A percentile compares a stretch with the other conserved stretches of the same genome.
Evolutionary conservation across 2,113 vertebrate species (phyloP).

Genomic region (Andinoacara biseriatus): DNA sequence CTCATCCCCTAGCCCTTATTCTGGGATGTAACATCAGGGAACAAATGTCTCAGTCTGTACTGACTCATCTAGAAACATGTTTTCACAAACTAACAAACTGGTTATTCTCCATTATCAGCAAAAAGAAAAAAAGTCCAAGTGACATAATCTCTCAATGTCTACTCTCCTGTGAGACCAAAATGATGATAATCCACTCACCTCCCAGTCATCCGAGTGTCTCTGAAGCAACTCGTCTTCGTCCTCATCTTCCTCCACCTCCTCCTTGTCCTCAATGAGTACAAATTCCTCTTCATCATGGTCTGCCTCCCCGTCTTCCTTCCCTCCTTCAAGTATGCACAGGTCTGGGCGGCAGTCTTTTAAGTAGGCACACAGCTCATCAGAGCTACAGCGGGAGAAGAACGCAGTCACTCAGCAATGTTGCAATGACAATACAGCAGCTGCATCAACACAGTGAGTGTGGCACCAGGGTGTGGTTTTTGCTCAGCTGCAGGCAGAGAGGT

Average conservation of each 20-base stretch:
- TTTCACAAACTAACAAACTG: background rate
- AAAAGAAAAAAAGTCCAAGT: background rate
- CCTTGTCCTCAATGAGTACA: slow-evolving; percentile 78
- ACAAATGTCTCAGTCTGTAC: background rate
- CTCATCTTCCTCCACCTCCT: slow-evolving; percentile 51
- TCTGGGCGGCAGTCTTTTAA: slow-evolving; percentile 61
- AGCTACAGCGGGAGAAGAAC: slow-evolving; percentile 58
- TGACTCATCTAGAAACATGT: background rate
- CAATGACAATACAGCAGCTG: slow-evolving; percentile 17
- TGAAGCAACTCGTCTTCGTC: slow-evolving; percentile 58
- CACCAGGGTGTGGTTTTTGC: background rate
- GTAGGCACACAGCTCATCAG: slow-evolving; percentile 77
- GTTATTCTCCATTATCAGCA: background rate
- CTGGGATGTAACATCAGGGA: background rate
- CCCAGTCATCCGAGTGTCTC: slow-evolving; percentile 80
- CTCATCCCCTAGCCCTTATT: too few relatives aligned
- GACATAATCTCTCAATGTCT: background rate
- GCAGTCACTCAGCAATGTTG: slow-evolving; percentile 1
- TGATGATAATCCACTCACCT: slow-evolving; percentile 67
- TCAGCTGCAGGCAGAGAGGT: background rate
- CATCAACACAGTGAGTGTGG: slow-evolving; percentile 5
- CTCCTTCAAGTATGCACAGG: slow-evolving; percentile 74
- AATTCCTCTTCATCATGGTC: slow-evolving; percentile 80
- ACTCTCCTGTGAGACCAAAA: background rate
- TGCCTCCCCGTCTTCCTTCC: slow-evolving; percentile 55